Base-by-base conservation (phyloP, 1,140 invertebrate genomes). In the Plectus sambesii region DNA sequence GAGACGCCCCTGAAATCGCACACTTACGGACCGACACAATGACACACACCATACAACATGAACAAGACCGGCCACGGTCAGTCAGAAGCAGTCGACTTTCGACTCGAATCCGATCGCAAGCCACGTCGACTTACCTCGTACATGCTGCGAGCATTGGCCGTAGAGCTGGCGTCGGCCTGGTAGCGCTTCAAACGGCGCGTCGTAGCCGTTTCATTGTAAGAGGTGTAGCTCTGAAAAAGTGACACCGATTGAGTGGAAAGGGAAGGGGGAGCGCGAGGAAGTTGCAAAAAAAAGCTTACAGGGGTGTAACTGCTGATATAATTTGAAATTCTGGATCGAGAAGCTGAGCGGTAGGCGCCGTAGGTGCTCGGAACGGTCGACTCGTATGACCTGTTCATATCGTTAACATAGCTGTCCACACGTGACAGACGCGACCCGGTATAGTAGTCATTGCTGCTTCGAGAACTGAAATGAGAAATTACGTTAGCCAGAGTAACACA, bases 381-480 rank as follows among this genome's bases (percentile, higher is more conserved):
- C 33, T 67, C 64, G 46, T 67, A 67, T 15, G 40, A 54, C 27
- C 46, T 52, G 44, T 67, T 58, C 20, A 62, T 48, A 42, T 61
- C 60, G 36, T 58, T 53, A 33, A 68, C 63, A 49, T 63, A 67
- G 42, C 56, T 63, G 42, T 69, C 64, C 20, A 67, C 66, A 27
- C 64, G 66, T n/a, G n/a, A 9, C 60, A 67, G 25, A 69, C 46
- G 27, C 64, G 50, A 20, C 64, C 64, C 40, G 50, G 60, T 41
- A 38, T 61, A 67, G 20, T 59, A 52, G 35, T 66, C 62, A 40
- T 68, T 55, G 49, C 64, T 57, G 25, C 55, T 53, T 25, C 66
- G 66, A 15, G 64, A 67, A 24, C 63, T 69, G 40, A 45, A 68
- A n/a, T n/a, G n/a, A n/a, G n/a, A n/a, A n/a, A n/a, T n/a, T n/a